Evolutionary conservation across 2,888 invertebrate genomes (phyloP).

Genomic region (Lutraria lutraria): DNA sequence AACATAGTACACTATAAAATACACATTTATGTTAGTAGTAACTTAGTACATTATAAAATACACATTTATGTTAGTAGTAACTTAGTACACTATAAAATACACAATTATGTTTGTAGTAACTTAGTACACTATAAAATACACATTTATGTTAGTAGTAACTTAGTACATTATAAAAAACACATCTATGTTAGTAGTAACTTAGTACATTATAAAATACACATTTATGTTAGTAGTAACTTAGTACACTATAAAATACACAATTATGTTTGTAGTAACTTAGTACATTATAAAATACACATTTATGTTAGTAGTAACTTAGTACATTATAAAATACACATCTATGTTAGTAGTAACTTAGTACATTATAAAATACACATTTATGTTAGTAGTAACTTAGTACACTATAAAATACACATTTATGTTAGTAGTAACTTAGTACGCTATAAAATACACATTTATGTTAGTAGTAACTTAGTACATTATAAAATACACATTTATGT

Average conservation of each 20-base stretch:
- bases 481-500: conserved; percentile 26
- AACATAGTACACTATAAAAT: neutral
- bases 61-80: conserved; percentile 46
- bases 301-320: conserved; percentile 44
- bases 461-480: conserved; percentile 31
- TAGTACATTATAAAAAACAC: neutral
- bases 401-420: neutral
- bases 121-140: neutral
- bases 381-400: conserved; percentile 42
- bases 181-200: conserved; percentile 46
- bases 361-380: neutral
- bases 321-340: neutral
- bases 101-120: conserved; percentile 47
- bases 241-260: neutral
- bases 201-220: neutral
- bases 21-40: conserved; percentile 46
- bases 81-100: neutral
- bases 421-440: conserved; percentile 42
- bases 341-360: conserved; percentile 43
- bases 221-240: conserved; percentile 46
- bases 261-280: conserved; percentile 44
- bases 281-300: neutral
- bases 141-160: conserved; percentile 48
- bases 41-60: neutral
- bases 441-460: neutral